Conservation (phyloP, 2,113 vertebrate species). For the Cranoglanis bouderius region DNA sequence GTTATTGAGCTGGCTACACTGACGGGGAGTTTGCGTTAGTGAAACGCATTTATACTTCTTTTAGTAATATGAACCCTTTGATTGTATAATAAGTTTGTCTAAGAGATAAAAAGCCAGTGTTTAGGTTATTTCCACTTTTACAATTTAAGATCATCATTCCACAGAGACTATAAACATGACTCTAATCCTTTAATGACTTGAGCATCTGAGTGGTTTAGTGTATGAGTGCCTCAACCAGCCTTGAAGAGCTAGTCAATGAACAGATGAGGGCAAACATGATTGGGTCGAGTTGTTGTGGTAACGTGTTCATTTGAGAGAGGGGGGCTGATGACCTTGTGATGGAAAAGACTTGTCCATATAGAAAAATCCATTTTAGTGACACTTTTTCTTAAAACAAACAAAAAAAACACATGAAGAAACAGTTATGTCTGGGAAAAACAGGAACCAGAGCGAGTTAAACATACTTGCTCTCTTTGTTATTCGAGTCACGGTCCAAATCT, state of each 20-base stretch:
- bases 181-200: slow-evolving; percentile 28
- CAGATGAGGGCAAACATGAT: slow-evolving; percentile 4
- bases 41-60: background rate
- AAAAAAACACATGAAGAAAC: background rate
- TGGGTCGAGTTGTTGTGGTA: slow-evolving; percentile 52
- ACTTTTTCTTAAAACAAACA: background rate
- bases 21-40: background rate
- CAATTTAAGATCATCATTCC: slow-evolving; percentile 1
- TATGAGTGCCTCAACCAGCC: background rate
- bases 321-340: slow-evolving; percentile 21
- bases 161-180: background rate
- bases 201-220: background rate
- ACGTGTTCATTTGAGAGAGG: slow-evolving; percentile 7
- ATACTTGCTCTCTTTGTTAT: background rate
- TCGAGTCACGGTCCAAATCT: background rate
- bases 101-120: background rate
- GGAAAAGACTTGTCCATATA: background rate
- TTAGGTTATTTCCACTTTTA: background rate
- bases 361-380: background rate
- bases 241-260: slow-evolving; percentile 24
- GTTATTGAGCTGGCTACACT: background rate
- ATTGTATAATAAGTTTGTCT: background rate
- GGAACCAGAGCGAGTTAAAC: background rate
- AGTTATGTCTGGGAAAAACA: background rate
- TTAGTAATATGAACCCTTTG: background rate